Base-by-base conservation (phyloP, 1,140 invertebrate genomes). In the Neodiprion lecontei region DNA sequence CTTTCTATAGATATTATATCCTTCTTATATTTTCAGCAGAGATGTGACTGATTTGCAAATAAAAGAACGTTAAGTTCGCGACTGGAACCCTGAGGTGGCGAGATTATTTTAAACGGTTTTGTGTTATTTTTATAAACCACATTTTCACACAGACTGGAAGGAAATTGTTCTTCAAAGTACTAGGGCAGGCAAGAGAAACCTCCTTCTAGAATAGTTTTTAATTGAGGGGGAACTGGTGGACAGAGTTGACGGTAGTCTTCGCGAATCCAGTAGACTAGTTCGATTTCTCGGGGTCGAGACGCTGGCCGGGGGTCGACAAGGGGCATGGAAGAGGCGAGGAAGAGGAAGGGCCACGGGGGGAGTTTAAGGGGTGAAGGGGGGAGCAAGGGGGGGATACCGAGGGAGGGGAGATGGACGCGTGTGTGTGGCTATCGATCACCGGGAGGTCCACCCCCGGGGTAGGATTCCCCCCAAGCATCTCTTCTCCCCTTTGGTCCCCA, bases 401-500 rank as follows among this genome's bases (percentile, higher is more conserved):
- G 23, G 10, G 48, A 76, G 78, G 79, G 78, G 75, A 76, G 80
- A 79, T 79, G 74, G 77, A 78, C 77, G 76, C 78, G 70, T 78
- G 81, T 81, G 78, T 82, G 82, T 82, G 74, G 80, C 81, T 82
- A 84, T 84, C 83, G 83, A 84, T 84, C 83, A 84, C 78, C 65
- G 74, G 53, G 53, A 17, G 53, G 77, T 77, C 81, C 79, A 83
- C 78, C 82, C 80, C 76, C 80, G 77, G 78, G 77, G 79, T 80
- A 76, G 75, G 78, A 77, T 75, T 82, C 74, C 78, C 75, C 74
- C 75, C 78, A 74, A 77, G 72, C 70, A 76, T 78, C 77, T 79
- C 78, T 69, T 78, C 75, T 77, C 69, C 73, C 75, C 75, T 12
- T 12, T 11, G 69, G 9, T 66, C 76, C 40, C 70, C 49, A 65